Evolutionary conservation across 1,140 invertebrate species (phyloP).

Genomic region (Chrysomallon squamiferum): DNA sequence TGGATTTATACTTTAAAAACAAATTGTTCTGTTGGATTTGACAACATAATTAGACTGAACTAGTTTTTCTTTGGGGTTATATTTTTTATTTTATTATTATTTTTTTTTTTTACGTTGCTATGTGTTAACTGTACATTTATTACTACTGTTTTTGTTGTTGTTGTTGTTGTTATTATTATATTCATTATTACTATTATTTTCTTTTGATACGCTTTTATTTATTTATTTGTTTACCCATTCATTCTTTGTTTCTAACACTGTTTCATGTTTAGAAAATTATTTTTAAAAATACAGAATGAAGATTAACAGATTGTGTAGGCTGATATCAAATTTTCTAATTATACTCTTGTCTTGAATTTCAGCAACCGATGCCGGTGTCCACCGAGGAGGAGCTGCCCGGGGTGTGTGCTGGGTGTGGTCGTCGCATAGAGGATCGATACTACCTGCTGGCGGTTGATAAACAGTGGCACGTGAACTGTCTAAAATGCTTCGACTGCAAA

Average conservation of each 20-base stretch:
- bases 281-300: neutral
- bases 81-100: too few species aligned
- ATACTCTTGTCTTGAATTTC: neutral
- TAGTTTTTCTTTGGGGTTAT: too few species aligned
- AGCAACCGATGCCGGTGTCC: slow-evolving; percentile 9
- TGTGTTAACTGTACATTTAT: neutral
- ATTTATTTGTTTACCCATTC: neutral
- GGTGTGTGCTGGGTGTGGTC: slow-evolving; percentile 85
- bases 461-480: slow-evolving; percentile 87
- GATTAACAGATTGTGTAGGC: too few species aligned
- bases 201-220: neutral
- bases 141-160: neutral
- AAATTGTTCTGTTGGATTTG: too few species aligned
- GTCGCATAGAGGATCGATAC: slow-evolving; percentile 81
- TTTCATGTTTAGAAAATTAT: neutral
- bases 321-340: neutral
- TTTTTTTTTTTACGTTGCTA: neutral
- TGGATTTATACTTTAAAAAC: too few species aligned
- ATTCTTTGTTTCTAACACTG: neutral
- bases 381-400: slow-evolving; percentile 21
- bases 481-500: slow-evolving; percentile 87
- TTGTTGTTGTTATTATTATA: neutral
- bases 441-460: slow-evolving; percentile 87
- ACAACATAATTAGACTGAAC: too few species aligned
- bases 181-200: neutral